These are phyloP conservation scores for Cetoscarus ocellatus DNA, from an alignment of 2,797 vertebrate genomes.

Conservation along the genomic window DNA sequence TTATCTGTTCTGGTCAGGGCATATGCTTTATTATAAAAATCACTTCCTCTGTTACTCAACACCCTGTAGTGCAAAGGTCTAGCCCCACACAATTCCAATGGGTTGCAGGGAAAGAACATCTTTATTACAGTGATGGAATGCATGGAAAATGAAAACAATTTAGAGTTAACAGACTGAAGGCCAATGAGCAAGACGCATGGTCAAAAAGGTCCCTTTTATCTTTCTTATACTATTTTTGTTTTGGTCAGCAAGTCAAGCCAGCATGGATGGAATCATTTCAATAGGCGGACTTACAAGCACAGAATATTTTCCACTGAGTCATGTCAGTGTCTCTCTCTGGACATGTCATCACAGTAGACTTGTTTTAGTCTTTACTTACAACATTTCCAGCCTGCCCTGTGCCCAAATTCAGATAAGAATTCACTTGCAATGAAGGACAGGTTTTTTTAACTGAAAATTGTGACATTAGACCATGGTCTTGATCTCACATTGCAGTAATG, in stretches of 20 bases:
- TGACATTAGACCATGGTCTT: constrained; percentile 32
- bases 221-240: too few relatives aligned
- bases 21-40: background rate
- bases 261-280: constrained; percentile 45
- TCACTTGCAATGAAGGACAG: constrained; percentile 27
- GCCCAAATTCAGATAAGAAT: constrained; percentile 34
- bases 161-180: constrained; percentile 2
- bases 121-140: background rate
- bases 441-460: constrained; percentile 22
- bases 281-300: constrained; percentile 59
- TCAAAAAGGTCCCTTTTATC: too few relatives aligned
- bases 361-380: background rate
- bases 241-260: constrained; percentile 25
- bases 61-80: background rate
- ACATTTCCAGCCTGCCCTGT: constrained; percentile 20
- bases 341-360: constrained; percentile 35
- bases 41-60: background rate
- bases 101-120: background rate
- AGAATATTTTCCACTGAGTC: constrained; percentile 35
- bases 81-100: constrained; percentile 11
- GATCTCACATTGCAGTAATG: constrained; percentile 3
- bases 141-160: background rate
- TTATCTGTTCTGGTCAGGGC: constrained; percentile 12
- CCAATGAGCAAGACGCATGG: constrained; percentile 13
- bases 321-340: constrained; percentile 32